phyloP scores from a whole-genome alignment of 2,888 invertebrate species.

The Margaritifera margaritifera region DNA sequence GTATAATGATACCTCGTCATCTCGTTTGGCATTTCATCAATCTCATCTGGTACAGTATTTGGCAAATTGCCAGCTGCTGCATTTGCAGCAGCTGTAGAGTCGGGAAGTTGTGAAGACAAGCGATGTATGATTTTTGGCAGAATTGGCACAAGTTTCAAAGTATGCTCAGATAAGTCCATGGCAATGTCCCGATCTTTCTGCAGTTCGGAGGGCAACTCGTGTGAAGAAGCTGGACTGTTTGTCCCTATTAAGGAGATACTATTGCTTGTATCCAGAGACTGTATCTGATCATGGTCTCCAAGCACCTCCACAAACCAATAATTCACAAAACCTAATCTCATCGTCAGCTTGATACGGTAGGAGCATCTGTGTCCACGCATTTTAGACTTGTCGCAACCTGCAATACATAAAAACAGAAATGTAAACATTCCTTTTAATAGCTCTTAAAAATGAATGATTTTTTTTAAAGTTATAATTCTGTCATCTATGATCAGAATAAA shows the following conservation, averaged over 20 bases:
- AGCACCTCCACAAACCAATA: conserved; percentile 65
- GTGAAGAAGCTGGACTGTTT: not conserved
- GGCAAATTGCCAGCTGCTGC: conserved; percentile 6
- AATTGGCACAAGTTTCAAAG: conserved; percentile 12
- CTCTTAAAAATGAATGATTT: too few relatives aligned
- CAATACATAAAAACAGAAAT: conserved; percentile 7
- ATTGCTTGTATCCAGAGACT: not conserved
- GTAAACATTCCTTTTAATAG: too few relatives aligned
- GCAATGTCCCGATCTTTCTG: conserved; percentile 10
- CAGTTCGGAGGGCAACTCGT: not conserved
- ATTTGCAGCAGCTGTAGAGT: too few relatives aligned
- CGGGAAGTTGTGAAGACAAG: too few relatives aligned
- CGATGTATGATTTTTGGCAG: conserved; percentile 5
- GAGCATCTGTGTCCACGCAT: conserved; percentile 64
- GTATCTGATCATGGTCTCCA: conserved; percentile 58
- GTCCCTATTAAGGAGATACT: too few relatives aligned
- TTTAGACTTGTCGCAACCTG: conserved; percentile 64
- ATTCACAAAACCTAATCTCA: conserved; percentile 62
- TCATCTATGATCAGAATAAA: too few relatives aligned
- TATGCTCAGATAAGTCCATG: conserved; percentile 15
- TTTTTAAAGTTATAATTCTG: too few relatives aligned
- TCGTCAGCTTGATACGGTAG: conserved; percentile 63
- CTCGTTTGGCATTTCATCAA: conserved; percentile 7
- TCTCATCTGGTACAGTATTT: conserved; percentile 22
- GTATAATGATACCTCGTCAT: conserved; percentile 33